Base-by-base conservation (phyloP, 2,113 vertebrate genomes). In the Rana temporaria region DNA sequence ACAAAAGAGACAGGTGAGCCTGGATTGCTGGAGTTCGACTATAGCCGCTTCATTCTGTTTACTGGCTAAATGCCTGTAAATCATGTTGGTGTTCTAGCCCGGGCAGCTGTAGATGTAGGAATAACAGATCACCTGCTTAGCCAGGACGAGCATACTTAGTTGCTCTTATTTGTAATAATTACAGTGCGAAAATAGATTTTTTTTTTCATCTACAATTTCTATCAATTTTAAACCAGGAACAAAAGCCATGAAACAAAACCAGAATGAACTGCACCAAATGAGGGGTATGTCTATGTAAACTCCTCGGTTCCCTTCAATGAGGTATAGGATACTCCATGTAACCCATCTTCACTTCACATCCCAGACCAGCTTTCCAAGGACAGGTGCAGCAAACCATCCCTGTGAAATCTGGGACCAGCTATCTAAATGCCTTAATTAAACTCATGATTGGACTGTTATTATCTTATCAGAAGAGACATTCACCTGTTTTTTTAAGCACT, bases 171-270 rank as follows among this genome's bases (percentile, higher is more conserved):
- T 20, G 20, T 14, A 22, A 68, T 69, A 55, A 24, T 38, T 59
- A 19, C 17, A 52, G 62, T 74, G 69, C 70, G 69, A 52, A 65
- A 53, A 72, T 81, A 62, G 57, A 79, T 55, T 78, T 67, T 78
- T 67, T 78, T 30, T 75, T n/a, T 38, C 26, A 30, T 67, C 26
- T 57, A 30, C 19, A 57, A 69, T 82, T 75, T 75, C 19, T 74
- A 82, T 30, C 53, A 42, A 56, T 66, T 42, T 56, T 2, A 32
- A 67, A 70, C n/a, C 16, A 75, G 71, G 80, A 82, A 63, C 60
- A 82, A 66, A 76, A 83, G 81, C 81, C 81, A 83, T 83, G 64
- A 65, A 48, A 59, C 30, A 76, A 68, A 68, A 57, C 79, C 79
- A 73, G 56, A 74, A 66, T 14, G 17, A 34, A 38, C 7, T n/a